Percentiles rank a stretch among this genome's conserved stretches.
Conservation (phyloP, 2,888 invertebrate species). For the Caenorhabditis wallacei region DNA sequence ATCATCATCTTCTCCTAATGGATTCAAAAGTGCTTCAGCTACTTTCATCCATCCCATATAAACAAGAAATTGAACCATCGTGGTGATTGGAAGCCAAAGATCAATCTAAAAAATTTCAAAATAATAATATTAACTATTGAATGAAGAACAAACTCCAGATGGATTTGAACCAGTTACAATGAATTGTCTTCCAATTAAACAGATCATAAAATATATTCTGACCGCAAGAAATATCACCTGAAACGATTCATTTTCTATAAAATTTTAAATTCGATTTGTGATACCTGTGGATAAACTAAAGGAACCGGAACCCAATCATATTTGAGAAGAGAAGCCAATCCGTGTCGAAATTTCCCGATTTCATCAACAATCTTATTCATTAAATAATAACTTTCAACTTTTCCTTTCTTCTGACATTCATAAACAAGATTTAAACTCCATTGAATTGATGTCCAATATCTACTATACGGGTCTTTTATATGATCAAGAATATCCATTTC, state of each 20-base stretch:
- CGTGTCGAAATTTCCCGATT: conserved; percentile 75
- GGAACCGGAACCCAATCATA: conserved; percentile 78
- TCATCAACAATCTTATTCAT: conserved; percentile 78
- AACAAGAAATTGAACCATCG: conserved; percentile 78
- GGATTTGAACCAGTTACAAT: conserved; percentile 71
- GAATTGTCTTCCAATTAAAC: conserved; percentile 74
- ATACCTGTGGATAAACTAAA: conserved; percentile 71
- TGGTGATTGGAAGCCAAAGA: conserved; percentile 79
- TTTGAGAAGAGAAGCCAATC: conserved; percentile 73
- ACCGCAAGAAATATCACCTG: conserved; percentile 73
- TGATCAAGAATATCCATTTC: conserved; percentile 75
- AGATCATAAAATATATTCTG: conserved; percentile 75
- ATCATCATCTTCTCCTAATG: conserved; percentile 78
- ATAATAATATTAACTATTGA: not conserved
- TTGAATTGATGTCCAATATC: conserved; percentile 77
- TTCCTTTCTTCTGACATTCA: conserved; percentile 72
- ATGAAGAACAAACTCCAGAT: conserved; percentile 56
- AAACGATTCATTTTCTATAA: not conserved
- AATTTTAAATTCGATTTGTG: too few relatives aligned
- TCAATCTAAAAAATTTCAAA: conserved; percentile 70
- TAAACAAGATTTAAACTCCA: conserved; percentile 74
- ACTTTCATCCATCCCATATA: conserved; percentile 79
- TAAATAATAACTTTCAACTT: conserved; percentile 75
- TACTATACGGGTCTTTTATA: conserved; percentile 79
- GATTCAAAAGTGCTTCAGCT: conserved; percentile 81